Evolutionary conservation across 2,888 invertebrate genomes (phyloP), one percentile per base, ranked within the genome.

Genomic region (Rhingia campestris): DNA sequence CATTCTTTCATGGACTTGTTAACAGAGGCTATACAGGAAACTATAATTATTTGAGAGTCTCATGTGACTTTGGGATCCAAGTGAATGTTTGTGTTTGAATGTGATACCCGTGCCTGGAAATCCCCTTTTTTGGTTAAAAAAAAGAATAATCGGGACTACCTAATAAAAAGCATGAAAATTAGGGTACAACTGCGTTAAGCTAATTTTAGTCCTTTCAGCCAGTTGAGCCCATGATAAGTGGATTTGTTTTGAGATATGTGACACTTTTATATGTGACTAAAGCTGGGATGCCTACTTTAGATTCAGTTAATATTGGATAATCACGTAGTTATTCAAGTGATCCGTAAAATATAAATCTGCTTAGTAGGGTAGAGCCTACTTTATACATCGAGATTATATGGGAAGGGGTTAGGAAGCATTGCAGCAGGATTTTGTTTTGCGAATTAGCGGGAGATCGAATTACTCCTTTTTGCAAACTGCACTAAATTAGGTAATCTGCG

Each of bases 1-100:
- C 14, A 54, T 53, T 9, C 4, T 45, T 51, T 61, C n/a, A n/a
- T n/a, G n/a, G n/a, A n/a, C n/a, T n/a, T 64, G 10, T n/a, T 12
- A 14, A 14, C 6, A 12, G 58, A 45, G n/a, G 22, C 35, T 47
- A 39, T 70, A 58, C 4, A 49, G 58, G 32, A 70, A 41, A 56
- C 47, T 66, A 49, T 74, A 66, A 64, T 49, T 66, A 56, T 58
- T 74, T 49, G 56, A 58, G 58, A 56, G 56, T 74, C 58, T 49
- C 74, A 58, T 66, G 74, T 58, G 54, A 66, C 56, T 56, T 14
- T 22, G 47, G 32, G 39, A 49, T 47, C 47, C 61, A 22, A 63
- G n/a, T 32, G 56, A 47, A 56, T 64, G 49, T 66, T n/a, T 58
- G 54, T 22, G 51, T 9, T 9, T 63, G 39, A 30, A 6, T 63